These are phyloP conservation scores for Andrena hattorfiana DNA, from an alignment of 2,888 invertebrate genomes.

Conservation along the genomic window DNA sequence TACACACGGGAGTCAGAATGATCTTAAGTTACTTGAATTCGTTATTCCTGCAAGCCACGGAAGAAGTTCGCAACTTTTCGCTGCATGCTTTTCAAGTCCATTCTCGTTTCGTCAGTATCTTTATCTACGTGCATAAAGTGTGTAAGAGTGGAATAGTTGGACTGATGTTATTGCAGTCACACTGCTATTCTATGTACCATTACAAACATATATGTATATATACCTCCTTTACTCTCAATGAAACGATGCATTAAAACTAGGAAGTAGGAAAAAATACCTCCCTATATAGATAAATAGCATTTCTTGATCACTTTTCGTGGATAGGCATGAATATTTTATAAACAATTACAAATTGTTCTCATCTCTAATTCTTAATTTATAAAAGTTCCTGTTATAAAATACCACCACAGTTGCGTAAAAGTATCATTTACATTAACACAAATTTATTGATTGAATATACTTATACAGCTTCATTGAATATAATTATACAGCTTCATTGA, in stretches of 20 bases:
- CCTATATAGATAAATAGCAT: no score
- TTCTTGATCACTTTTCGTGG: no score
- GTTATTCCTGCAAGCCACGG: slow-evolving; percentile 40
- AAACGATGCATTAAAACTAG: slow-evolving; percentile 7
- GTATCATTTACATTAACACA: no score
- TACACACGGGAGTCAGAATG: slow-evolving; percentile 30
- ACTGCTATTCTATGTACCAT: slow-evolving; percentile 26
- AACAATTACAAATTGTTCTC: no score
- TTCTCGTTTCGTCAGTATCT: slow-evolving; percentile 58
- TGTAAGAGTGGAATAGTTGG: slow-evolving; percentile 36
- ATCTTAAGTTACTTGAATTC: slow-evolving; percentile 34
- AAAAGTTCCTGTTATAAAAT: no score
- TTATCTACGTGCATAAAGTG: slow-evolving; percentile 46
- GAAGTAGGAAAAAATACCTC: not conserved
- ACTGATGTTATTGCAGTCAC: slow-evolving; percentile 42
- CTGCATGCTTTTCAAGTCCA: slow-evolving; percentile 61
- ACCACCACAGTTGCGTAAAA: no score
- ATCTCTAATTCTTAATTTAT: no score
- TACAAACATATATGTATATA: not conserved
- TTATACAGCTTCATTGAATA: no score
- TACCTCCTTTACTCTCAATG: not conserved
- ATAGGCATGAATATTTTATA: no score
- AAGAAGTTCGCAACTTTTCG: slow-evolving; percentile 57
- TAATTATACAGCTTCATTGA: no score
- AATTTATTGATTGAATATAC: no score